A percentile compares a stretch with the other conserved stretches of the same genome.
These are phyloP conservation scores for Limenitis camilla DNA, from an alignment of 2,888 invertebrate genomes.

Conservation along the genomic window DNA sequence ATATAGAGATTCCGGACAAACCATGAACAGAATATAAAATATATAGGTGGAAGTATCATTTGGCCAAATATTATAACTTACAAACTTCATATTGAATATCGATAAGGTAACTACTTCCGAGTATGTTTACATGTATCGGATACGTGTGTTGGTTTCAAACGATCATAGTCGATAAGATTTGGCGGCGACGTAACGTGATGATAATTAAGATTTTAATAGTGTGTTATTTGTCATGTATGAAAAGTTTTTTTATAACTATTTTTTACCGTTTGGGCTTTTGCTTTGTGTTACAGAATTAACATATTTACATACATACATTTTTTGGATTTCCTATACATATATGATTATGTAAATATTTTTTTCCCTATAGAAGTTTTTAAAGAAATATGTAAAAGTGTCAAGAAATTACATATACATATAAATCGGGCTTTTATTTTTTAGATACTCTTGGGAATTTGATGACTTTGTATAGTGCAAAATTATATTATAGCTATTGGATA, in stretches of 20 bases:
- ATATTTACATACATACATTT: too few species aligned
- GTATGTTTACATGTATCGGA: slow-evolving; percentile 23
- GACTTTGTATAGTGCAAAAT: too few species aligned
- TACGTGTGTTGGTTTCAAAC: slow-evolving; percentile 24
- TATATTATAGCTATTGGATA: too few species aligned
- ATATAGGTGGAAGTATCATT: not conserved
- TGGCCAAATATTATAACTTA: slow-evolving; percentile 13
- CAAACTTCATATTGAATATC: slow-evolving; percentile 18
- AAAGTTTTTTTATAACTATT: not conserved
- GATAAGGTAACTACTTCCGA: slow-evolving; percentile 27
- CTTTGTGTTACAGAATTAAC: too few species aligned
- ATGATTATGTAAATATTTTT: too few species aligned
- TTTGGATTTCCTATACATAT: too few species aligned
- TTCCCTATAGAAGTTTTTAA: too few species aligned
- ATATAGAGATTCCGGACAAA: slow-evolving; percentile 3
- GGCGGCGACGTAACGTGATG: slow-evolving; percentile 12
- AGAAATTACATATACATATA: too few species aligned
- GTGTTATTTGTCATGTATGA: slow-evolving; percentile 8
- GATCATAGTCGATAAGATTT: slow-evolving; percentile 14
- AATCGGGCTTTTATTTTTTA: too few species aligned
- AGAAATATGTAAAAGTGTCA: too few species aligned
- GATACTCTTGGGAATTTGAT: too few species aligned
- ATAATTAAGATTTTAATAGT: slow-evolving; percentile 18
- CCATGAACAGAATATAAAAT: not conserved
- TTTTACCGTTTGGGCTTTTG: slow-evolving; percentile 3